Percentiles rank a stretch among this genome's conserved stretches.
These are phyloP conservation scores for Serripes groenlandicus DNA, from an alignment of 2,888 invertebrate genomes.

Conservation along the genomic window DNA sequence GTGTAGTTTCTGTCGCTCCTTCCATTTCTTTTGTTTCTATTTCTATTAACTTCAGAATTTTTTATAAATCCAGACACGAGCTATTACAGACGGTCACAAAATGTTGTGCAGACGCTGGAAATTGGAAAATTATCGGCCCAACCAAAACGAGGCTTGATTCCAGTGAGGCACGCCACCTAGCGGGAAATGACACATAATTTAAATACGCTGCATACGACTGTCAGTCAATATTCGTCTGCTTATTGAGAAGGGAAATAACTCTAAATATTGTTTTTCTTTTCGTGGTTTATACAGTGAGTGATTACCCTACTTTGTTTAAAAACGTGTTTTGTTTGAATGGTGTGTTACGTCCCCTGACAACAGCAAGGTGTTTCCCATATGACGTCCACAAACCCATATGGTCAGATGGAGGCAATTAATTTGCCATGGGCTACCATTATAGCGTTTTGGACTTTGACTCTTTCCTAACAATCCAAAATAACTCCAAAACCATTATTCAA, in stretches of 20 bases:
- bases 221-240: neutral
- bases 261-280: neutral
- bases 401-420: too few species aligned
- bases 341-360: too few species aligned
- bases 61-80: slow-evolving; percentile 27
- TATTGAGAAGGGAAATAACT: slow-evolving; percentile 4
- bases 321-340: too few species aligned
- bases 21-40: slow-evolving; percentile 32
- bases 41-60: slow-evolving; percentile 5
- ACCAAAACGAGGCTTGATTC: slow-evolving; percentile 35
- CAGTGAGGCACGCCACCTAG: slow-evolving; percentile 34
- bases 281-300: neutral
- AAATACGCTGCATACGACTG: neutral
- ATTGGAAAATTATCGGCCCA: slow-evolving; percentile 17
- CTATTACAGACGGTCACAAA: slow-evolving; percentile 26
- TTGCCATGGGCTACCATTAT: too few species aligned
- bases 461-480: too few species aligned
- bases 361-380: too few species aligned
- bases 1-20: slow-evolving; percentile 49
- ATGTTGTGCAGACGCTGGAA: slow-evolving; percentile 32
- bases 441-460: too few species aligned
- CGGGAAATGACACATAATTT: slow-evolving; percentile 27
- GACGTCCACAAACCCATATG: too few species aligned
- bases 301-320: too few species aligned
- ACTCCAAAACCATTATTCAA: too few species aligned